Evolutionary conservation across 1,140 invertebrate species (phyloP).

Genomic region (Drosophila equinoxialis): DNA sequence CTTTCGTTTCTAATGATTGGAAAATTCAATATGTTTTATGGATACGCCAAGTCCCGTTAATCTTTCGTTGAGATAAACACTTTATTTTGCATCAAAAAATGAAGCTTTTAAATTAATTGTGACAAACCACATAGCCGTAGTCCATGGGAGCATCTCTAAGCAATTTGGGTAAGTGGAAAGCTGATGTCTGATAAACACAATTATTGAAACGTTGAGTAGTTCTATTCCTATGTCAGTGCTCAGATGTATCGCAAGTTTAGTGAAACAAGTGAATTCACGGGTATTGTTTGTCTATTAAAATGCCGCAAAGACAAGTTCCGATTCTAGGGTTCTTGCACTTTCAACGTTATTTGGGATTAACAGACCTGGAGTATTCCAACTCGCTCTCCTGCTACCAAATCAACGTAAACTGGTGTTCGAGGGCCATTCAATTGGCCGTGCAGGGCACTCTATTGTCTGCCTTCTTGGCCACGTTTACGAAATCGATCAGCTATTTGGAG

Average conservation of each 20-base stretch:
- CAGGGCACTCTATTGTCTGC: slow-evolving; percentile 2
- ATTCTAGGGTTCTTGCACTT: slow-evolving; percentile 43
- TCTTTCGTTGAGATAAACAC: background rate
- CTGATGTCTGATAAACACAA: background rate
- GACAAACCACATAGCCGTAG: background rate
- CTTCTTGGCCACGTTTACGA: slow-evolving; percentile 9
- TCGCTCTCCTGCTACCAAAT: slow-evolving; percentile 16
- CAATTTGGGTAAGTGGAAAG: slow-evolving; percentile 28
- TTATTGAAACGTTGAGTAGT: slow-evolving; percentile 2
- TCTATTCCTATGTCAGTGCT: background rate
- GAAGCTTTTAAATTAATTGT: slow-evolving; percentile 3
- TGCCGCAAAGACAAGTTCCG: slow-evolving; percentile 10
- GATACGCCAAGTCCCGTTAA: too few species aligned
- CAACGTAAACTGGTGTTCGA: slow-evolving; percentile 23
- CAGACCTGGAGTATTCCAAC: slow-evolving; percentile 29
- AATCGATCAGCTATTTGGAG: slow-evolving; percentile 42
- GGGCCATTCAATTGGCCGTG: background rate
- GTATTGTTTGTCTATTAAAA: background rate
- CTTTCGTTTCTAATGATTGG: background rate
- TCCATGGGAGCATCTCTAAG: background rate
- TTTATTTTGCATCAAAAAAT: background rate
- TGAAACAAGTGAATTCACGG: slow-evolving; percentile 19
- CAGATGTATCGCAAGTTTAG: background rate
- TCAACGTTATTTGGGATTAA: slow-evolving; percentile 54
- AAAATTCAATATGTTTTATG: background rate